These are phyloP conservation scores for Bursaphelenchus okinawaensis DNA, from an alignment of 2,888 invertebrate genomes.

Conservation along the genomic window DNA sequence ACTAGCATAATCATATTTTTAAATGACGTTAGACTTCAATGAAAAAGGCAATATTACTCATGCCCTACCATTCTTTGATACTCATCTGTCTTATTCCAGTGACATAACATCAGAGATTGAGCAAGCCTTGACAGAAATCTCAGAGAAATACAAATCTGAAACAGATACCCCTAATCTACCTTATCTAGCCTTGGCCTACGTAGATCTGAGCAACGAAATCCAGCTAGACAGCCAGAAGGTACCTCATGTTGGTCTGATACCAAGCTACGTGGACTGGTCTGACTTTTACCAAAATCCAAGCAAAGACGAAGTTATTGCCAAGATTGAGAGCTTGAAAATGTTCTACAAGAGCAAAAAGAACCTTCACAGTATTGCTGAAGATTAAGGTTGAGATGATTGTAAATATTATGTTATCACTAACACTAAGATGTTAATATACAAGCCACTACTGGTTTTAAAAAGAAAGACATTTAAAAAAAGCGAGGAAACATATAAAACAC, in stretches of 20 bases:
- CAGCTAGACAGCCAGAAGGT: background rate
- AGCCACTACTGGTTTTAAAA: no score
- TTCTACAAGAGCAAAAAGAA: background rate
- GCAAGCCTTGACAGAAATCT: background rate
- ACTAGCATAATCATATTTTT: no score
- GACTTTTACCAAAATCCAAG: background rate
- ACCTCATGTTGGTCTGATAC: background rate
- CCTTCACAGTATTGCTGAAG: background rate
- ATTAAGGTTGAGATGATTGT: no score
- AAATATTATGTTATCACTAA: no score
- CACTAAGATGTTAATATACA: no score
- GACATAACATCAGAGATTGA: background rate
- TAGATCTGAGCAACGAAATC: background rate
- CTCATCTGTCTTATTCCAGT: no score
- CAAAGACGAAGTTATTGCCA: background rate
- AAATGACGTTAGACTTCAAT: no score
- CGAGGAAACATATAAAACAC: no score
- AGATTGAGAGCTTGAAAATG: background rate
- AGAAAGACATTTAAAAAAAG: no score
- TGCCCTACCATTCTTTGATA: no score
- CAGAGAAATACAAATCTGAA: background rate
- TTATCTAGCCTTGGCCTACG: background rate
- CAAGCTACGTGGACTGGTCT: background rate
- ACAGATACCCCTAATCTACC: background rate
- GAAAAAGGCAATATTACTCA: no score